Conservation (phyloP, 2,888 invertebrate genomes). For the Automeris io region DNA sequence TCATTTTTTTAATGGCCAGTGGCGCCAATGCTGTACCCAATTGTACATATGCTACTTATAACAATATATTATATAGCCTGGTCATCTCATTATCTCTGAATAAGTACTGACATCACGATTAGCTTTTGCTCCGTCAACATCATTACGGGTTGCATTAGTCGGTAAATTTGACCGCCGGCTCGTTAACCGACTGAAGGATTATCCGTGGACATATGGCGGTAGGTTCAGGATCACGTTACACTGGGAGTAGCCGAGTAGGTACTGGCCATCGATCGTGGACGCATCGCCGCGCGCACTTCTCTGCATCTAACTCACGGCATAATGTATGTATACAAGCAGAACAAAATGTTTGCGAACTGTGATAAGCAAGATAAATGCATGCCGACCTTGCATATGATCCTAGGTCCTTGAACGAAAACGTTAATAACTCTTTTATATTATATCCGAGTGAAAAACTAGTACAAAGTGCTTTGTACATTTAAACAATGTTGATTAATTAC, state of each 20-base stretch:
- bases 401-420: not conserved
- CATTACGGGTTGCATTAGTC: not conserved
- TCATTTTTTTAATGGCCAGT: no score
- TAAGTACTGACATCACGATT: no score
- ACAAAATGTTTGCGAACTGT: not conserved
- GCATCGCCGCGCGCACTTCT: slow-evolving; percentile 16
- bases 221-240: slow-evolving; percentile 50
- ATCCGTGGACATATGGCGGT: slow-evolving; percentile 26
- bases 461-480: no score
- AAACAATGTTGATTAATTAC: no score
- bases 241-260: no score
- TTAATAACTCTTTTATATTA: not conserved
- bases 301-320: not conserved
- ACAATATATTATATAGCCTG: no score
- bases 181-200: not conserved
- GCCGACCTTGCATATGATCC: not conserved
- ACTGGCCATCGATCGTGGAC: slow-evolving; percentile 61
- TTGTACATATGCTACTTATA: no score
- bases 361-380: not conserved
- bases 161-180: slow-evolving; percentile 7
- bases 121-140: no score
- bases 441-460: no score
- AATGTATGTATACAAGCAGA: not conserved
- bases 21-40: no score
- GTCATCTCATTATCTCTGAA: no score